Conservation (phyloP, 2,888 invertebrate genomes). For the Carabus problematicus region DNA sequence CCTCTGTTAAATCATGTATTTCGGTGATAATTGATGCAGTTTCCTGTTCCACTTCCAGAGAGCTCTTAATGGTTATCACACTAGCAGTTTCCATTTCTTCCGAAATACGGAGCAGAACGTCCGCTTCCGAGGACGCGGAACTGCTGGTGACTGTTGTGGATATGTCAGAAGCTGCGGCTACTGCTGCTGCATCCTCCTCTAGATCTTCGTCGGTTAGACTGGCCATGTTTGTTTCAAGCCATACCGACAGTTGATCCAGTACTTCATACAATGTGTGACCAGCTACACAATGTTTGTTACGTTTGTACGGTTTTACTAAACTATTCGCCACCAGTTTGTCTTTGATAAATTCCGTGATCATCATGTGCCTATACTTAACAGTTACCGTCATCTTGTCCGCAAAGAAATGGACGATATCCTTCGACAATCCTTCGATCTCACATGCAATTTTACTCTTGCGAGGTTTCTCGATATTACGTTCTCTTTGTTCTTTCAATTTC, state of each 20-base stretch:
- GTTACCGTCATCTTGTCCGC: conserved; percentile 50
- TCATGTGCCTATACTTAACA: conserved; percentile 53
- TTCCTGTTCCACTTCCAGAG: background rate
- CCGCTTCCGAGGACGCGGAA: background rate
- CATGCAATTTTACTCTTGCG: conserved; percentile 25
- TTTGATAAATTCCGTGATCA: conserved; percentile 51
- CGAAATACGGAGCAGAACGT: background rate
- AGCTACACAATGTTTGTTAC: conserved; percentile 16
- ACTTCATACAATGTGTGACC: conserved; percentile 18
- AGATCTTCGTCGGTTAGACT: conserved; percentile 53
- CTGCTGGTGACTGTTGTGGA: background rate
- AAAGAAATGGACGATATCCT: conserved; percentile 50
- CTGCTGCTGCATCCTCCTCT: conserved; percentile 51
- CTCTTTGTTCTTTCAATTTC: conserved; percentile 1
- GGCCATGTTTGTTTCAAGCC: conserved; percentile 53
- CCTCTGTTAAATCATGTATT: conserved; percentile 7
- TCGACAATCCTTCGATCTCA: conserved; percentile 27
- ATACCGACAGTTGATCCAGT: conserved; percentile 52
- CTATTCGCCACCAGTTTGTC: conserved; percentile 15
- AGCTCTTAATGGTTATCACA: background rate
- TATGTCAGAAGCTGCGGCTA: conserved; percentile 36
- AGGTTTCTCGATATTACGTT: conserved; percentile 20
- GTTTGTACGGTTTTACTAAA: conserved; percentile 21
- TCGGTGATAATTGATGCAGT: background rate
- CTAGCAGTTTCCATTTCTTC: conserved; percentile 18